Percentiles rank a stretch among this genome's conserved stretches.
These are phyloP conservation scores for Sciaenops ocellatus DNA, from an alignment of 2,797 vertebrate species.

Conservation along the genomic window DNA sequence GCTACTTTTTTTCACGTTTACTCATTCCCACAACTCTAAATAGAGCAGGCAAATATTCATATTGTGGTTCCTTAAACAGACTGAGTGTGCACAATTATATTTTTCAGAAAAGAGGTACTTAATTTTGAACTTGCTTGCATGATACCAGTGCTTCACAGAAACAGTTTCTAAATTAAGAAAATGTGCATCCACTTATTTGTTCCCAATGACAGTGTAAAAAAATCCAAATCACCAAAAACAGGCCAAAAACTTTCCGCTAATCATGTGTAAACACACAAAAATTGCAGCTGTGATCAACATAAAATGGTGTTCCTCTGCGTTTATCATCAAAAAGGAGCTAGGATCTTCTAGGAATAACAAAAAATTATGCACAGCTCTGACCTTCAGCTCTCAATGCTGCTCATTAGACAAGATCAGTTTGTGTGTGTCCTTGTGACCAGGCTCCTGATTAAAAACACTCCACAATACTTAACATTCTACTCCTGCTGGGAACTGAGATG, in stretches of 20 bases:
- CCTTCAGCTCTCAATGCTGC: constrained; percentile 44
- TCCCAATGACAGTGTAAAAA: not conserved
- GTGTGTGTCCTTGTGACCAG: constrained; percentile 11
- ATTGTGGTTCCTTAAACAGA: too few relatives aligned
- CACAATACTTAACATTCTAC: not conserved
- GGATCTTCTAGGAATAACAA: constrained; percentile 17
- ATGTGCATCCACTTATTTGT: not conserved
- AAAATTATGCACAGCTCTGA: constrained; percentile 39
- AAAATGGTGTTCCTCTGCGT: not conserved
- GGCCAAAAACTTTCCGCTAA: not conserved
- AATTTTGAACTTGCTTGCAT: not conserved
- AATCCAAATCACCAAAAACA: not conserved
- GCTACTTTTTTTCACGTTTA: too few relatives aligned
- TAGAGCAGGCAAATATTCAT: too few relatives aligned
- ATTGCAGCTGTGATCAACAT: constrained; percentile 11
- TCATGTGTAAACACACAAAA: not conserved
- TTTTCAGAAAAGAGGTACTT: not conserved
- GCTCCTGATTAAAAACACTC: constrained; percentile 28
- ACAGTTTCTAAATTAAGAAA: not conserved
- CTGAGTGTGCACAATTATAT: not conserved
- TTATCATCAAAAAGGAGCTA: constrained; percentile 20
- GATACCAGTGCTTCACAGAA: not conserved
- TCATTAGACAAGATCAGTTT: constrained; percentile 36
- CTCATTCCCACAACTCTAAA: not conserved
- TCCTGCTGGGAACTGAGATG: not conserved